A percentile compares a stretch with the other conserved stretches of the same genome.
These are phyloP conservation scores for Sebastes trivittatus DNA, from an alignment of 2,797 vertebrate genomes.

Conservation along the genomic window DNA sequence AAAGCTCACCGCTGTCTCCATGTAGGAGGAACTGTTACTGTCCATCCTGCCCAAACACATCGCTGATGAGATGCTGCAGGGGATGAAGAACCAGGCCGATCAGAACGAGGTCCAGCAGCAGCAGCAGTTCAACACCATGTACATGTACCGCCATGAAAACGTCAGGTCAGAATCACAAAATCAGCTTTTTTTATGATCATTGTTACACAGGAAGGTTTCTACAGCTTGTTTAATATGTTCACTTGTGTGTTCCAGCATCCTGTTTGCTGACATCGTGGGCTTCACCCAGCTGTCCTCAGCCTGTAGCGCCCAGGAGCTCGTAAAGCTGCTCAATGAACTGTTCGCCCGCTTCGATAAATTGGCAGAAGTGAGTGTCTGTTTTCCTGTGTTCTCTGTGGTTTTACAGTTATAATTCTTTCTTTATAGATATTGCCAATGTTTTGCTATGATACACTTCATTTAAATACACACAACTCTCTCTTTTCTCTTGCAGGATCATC, in stretches of 20 bases:
- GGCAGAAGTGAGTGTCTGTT: constrained; percentile 86
- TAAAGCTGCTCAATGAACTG: constrained; percentile 95
- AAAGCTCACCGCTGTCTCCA: not conserved
- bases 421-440: not conserved
- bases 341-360: constrained; percentile 96
- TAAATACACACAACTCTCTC: not conserved
- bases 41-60: constrained; percentile 98
- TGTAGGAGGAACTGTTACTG: constrained; percentile 91
- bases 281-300: constrained; percentile 94
- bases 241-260: constrained; percentile 85
- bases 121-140: constrained; percentile 99
- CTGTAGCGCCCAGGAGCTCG: constrained; percentile 94
- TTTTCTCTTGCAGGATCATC: constrained; percentile 82
- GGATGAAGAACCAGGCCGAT: constrained; percentile 93
- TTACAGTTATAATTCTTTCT: not conserved
- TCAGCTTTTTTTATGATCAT: not conserved
- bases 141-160: constrained; percentile 98
- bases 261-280: constrained; percentile 96
- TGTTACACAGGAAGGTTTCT: fast-evolving
- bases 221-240: not conserved
- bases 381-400: not conserved
- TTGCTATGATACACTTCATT: not conserved
- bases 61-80: constrained; percentile 96
- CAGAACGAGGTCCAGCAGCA: constrained; percentile 90
- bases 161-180: constrained; percentile 86